Evolutionary conservation across 2,113 vertebrate genomes (phyloP).

Genomic region (Saccopteryx bilineata): DNA sequence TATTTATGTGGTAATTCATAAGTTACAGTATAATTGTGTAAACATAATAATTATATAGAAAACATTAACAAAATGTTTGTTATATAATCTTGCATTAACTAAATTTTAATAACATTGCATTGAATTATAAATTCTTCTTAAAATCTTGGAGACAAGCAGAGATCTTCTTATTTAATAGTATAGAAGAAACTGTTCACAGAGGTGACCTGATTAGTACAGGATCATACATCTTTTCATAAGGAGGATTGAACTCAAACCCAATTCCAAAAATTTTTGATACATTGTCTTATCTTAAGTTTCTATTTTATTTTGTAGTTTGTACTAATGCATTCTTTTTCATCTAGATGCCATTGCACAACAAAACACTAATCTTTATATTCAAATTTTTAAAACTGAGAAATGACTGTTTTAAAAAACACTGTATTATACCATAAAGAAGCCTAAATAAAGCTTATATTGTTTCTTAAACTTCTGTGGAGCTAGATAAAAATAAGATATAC

Average conservation of each 20-base stretch:
- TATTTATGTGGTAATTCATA: not conserved
- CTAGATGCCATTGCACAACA: not conserved
- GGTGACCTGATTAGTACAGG: not conserved
- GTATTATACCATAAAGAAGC: not conserved
- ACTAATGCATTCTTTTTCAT: not conserved
- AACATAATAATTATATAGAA: not conserved
- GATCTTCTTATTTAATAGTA: not conserved
- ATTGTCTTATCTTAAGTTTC: not conserved
- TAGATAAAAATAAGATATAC: not conserved
- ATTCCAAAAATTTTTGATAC: not conserved
- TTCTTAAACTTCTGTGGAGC: not conserved
- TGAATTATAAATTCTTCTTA: not conserved
- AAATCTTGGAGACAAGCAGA: not conserved
- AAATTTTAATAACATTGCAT: not conserved
- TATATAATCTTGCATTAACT: not conserved
- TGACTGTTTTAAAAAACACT: not conserved
- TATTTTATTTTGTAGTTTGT: not conserved
- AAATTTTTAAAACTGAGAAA: not conserved
- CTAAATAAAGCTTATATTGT: not conserved
- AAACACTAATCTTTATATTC: not conserved
- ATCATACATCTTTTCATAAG: not conserved
- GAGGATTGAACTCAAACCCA: not conserved
- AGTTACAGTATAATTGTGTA: not conserved
- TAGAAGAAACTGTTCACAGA: not conserved
- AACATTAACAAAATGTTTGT: not conserved